Evolutionary conservation across 1,140 invertebrate species (phyloP), one percentile per base, ranked within the genome.

Genomic region (Ruditapes philippinarum): DNA sequence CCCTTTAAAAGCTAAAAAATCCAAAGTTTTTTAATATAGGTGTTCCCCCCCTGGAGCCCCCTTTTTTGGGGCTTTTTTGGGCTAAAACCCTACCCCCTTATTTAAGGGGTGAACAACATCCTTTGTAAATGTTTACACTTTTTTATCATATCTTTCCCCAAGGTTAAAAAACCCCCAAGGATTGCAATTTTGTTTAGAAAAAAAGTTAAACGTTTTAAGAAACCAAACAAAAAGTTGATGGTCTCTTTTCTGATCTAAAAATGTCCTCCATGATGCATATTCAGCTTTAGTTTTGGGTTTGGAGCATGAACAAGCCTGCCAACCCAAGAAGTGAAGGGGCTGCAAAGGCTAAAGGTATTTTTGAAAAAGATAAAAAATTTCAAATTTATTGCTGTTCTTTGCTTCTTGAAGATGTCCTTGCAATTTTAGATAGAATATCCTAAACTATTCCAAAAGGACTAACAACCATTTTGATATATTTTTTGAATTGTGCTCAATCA

Each of bases 311-410:
- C 9, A 5, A 3, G 9, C 25, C 14, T 33, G n/a, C 65, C 14
- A 68, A 68, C n/a, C 65, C 65, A 28, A 68, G 65, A 28, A 33
- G 31, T 11, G 65, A 68, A 19, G 65, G 65, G 3, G 9, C 65
- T n/a, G 11, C 9, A n/a, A 68, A 68, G 33, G 65, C 65, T 28
- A 68, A n/a, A 28, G 65, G 65, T n/a, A 68, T 31, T n/a, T 68
- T n/a, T 68, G 22, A 68, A 68, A 68, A 68, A 11, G 25, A 68
- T 68, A 31, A 68, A 68, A 28, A 68, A 68, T 68, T 54, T 54
- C 51, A 68, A 68, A 28, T 68, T 68, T 68, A 28, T 68, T 2
- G 3, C 9, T 31, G 25, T 28, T 31, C 65, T 68, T 17, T n/a
- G 42, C 19, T 68, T 68, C 65, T 68, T 11, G 33, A n/a, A n/a